These are phyloP conservation scores for Drepana falcataria DNA, from an alignment of 2,888 invertebrate genomes.

Conservation along the genomic window DNA sequence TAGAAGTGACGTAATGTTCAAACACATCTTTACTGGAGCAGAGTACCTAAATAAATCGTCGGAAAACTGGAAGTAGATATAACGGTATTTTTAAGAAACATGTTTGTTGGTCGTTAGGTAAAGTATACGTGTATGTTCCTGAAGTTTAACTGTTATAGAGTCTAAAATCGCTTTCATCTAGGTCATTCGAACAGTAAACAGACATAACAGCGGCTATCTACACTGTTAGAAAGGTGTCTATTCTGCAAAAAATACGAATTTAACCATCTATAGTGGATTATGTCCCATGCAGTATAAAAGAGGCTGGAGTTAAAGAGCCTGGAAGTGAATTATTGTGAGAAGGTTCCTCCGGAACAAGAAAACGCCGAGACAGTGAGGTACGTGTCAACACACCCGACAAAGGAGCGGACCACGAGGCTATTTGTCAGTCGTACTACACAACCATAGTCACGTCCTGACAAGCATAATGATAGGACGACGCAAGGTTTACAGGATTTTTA, in stretches of 20 bases:
- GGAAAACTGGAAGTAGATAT: slow-evolving; percentile 44
- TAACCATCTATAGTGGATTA: no score
- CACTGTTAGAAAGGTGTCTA: slow-evolving; percentile 3
- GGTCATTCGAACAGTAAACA: slow-evolving; percentile 15
- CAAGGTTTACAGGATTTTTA: slow-evolving; percentile 32
- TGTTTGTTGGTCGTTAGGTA: slow-evolving; percentile 13
- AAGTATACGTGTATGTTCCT: slow-evolving; percentile 12
- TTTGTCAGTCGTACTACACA: slow-evolving; percentile 55
- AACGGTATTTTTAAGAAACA: slow-evolving; percentile 40
- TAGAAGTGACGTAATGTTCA: slow-evolving; percentile 8
- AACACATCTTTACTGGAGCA: slow-evolving; percentile 36
- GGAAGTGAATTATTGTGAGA: not conserved
- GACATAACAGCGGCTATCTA: slow-evolving; percentile 2
- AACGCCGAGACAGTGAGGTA: slow-evolving; percentile 41
- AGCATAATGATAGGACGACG: slow-evolving; percentile 52
- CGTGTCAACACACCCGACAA: slow-evolving; percentile 58
- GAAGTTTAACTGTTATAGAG: slow-evolving; percentile 11
- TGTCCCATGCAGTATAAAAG: no score
- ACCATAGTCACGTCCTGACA: slow-evolving; percentile 34
- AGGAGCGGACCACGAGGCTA: slow-evolving; percentile 47
- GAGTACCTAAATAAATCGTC: slow-evolving; percentile 36
- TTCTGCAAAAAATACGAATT: not conserved
- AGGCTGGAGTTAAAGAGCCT: not conserved
- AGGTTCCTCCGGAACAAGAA: slow-evolving; percentile 32
- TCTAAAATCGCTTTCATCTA: slow-evolving; percentile 16